These are phyloP conservation scores for Agraylea sexmaculata DNA, from an alignment of 1,140 invertebrate species.

Conservation along the genomic window DNA sequence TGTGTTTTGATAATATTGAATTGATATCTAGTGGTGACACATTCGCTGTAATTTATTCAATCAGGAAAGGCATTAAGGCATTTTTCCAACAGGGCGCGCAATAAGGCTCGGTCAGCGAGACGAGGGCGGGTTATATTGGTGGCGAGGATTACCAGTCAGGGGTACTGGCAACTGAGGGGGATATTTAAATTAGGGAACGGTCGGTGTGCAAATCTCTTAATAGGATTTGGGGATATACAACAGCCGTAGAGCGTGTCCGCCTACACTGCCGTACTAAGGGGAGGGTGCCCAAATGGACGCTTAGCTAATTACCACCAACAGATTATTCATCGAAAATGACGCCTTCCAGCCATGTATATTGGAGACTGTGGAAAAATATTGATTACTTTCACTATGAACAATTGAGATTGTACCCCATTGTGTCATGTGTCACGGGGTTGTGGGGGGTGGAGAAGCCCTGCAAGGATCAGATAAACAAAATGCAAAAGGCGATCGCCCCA, in stretches of 20 bases:
- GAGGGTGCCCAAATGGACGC: conserved; percentile 21
- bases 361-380: no score
- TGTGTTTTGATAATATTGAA: no score
- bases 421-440: background rate
- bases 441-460: background rate
- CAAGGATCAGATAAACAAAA: background rate
- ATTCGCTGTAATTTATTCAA: no score
- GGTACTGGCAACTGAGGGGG: conserved; percentile 5
- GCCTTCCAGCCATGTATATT: no score
- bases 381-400: no score
- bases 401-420: conserved; percentile 5
- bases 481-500: no score
- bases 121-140: background rate
- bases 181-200: conserved; percentile 22
- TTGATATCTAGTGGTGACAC: no score
- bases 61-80: no score
- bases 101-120: background rate
- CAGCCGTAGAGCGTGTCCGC: conserved; percentile 7
- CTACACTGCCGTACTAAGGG: background rate
- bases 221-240: conserved; percentile 23
- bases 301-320: no score
- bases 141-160: no score
- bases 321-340: no score
- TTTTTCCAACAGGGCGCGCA: background rate
- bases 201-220: conserved; percentile 23